Percentiles rank a stretch among this genome's conserved stretches.
phyloP scores from a whole-genome alignment of 2,797 vertebrate species.

The Philypnodon macrostomus region DNA sequence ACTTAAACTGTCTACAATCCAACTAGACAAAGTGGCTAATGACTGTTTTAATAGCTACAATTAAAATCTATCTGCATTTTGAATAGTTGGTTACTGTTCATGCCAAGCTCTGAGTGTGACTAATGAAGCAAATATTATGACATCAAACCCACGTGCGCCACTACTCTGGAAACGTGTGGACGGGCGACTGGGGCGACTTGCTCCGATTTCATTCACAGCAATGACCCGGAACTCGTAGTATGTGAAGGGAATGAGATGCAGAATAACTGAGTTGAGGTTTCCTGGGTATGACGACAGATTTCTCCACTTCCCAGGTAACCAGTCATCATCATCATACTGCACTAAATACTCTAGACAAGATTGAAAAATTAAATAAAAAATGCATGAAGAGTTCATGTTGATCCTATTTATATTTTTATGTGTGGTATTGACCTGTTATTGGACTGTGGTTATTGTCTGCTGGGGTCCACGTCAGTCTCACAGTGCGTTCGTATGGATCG shows the following conservation, averaged over 20 bases:
- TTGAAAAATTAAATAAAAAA: not conserved
- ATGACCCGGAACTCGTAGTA: conserved; percentile 94
- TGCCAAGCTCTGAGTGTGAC: no score
- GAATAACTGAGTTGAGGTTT: conserved; percentile 85
- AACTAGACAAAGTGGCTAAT: no score
- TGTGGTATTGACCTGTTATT: conserved; percentile 83
- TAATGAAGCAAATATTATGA: not conserved
- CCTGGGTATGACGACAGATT: conserved; percentile 90
- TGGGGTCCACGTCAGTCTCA: conserved; percentile 88
- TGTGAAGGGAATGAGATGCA: conserved; percentile 88
- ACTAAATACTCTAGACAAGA: conserved; percentile 83
- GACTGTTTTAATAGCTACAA: no score
- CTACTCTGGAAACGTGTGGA: conserved; percentile 89
- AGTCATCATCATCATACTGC: conserved; percentile 92
- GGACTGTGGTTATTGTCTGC: conserved; percentile 92
- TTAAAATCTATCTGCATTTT: no score
- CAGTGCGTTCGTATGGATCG: conserved; percentile 88
- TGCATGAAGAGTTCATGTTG: not conserved
- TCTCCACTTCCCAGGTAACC: conserved; percentile 87
- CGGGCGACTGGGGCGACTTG: conserved; percentile 87
- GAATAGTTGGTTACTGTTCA: no score
- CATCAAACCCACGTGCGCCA: conserved; percentile 84
- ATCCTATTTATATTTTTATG: not conserved
- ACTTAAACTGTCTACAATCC: no score
- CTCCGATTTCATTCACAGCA: conserved; percentile 88